Base-by-base conservation (phyloP, 2,888 invertebrate species). In the Acleris cristana region DNA sequence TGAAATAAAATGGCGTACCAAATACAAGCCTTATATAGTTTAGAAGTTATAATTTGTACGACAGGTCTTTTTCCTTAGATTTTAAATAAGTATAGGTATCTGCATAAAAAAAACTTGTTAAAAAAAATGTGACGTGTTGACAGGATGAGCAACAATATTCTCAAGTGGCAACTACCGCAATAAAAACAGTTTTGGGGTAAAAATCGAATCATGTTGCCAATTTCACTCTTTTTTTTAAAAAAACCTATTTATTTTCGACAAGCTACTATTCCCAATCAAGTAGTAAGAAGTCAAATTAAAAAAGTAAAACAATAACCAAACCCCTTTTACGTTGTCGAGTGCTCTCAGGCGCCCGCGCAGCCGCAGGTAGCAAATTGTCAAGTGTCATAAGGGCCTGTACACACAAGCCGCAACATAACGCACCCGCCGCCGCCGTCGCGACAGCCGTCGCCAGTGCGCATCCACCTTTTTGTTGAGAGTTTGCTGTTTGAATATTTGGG, bases 341-440 rank as follows among this genome's bases (percentile, higher is more conserved):
- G 67, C 62, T 40, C 62, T 67, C 58, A 57, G 61, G 26, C 56
- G 26, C 57, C 34, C 14, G 53, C 67, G 59, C 51, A 49, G 34
- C 16, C 30, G 52, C 69, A 69, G 69, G 69, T 69, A 69, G 61
- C 64, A 23, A 59, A 61, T 69, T 65, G 64, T 69, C 69, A 69
- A 64, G 64, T 64, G 58, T 45, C 60, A 45, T 59, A 48, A 64
- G 64, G 49, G 48, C 56, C 16, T 55, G 53, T 53, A 40, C 45
- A 59, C 59, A 69, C 67, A 54, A n/a, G 49, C 49, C 16, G 40
- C 53, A 55, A 60, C 60, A 49, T 53, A 16, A 34, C 60, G 18
- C 48, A 34, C 34, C 34, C 34, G 34, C 16, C 14, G 12, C 44
- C 60, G 64, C 56, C 56, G 64, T 56, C 65, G 69, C 60, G 69